Percentiles rank a stretch among this genome's conserved stretches.
Conservation (phyloP, 2,888 invertebrate genomes). For the Hypena proboscidalis region DNA sequence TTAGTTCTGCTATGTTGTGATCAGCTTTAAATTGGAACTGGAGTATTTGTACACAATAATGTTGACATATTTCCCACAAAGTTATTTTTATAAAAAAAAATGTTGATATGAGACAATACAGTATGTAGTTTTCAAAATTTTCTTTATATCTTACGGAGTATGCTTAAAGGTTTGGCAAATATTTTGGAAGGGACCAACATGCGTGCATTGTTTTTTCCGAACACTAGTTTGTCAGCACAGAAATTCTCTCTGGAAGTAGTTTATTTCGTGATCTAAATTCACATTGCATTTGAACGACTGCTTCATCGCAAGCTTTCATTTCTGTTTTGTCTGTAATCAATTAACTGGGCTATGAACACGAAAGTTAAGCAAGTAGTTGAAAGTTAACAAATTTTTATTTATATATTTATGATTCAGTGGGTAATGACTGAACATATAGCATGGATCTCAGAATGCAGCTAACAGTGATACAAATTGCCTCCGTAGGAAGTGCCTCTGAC, state of each 20-base stretch:
- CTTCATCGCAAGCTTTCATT: slow-evolving; percentile 57
- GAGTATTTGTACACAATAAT: slow-evolving; percentile 78
- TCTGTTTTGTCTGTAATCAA: slow-evolving; percentile 60
- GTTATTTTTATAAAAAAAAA: slow-evolving; percentile 81
- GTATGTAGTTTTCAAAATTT: slow-evolving; percentile 68
- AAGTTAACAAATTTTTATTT: slow-evolving; percentile 69
- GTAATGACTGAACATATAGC: slow-evolving; percentile 81
- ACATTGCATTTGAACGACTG: slow-evolving; percentile 67
- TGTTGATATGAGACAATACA: slow-evolving; percentile 83
- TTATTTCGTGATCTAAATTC: slow-evolving; percentile 55
- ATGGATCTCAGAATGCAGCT: slow-evolving; percentile 85
- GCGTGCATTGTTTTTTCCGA: slow-evolving; percentile 57
- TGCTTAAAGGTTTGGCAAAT: slow-evolving; percentile 68
- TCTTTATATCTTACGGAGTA: slow-evolving; percentile 57
- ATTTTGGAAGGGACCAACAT: slow-evolving; percentile 82
- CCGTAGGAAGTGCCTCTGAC: slow-evolving; percentile 49
- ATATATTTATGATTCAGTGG: slow-evolving; percentile 77
- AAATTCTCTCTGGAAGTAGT: slow-evolving; percentile 50
- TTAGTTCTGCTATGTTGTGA: slow-evolving; percentile 83
- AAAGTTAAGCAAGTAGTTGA: slow-evolving; percentile 64
- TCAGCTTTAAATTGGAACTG: slow-evolving; percentile 82
- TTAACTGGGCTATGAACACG: slow-evolving; percentile 78
- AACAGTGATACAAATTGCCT: slow-evolving; percentile 64
- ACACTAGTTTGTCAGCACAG: slow-evolving; percentile 53
- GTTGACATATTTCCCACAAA: slow-evolving; percentile 75